A percentile compares a stretch with the other conserved stretches of the same genome.
phyloP scores from a whole-genome alignment of 1,140 invertebrate genomes.

The Harlomillsia oculata region DNA sequence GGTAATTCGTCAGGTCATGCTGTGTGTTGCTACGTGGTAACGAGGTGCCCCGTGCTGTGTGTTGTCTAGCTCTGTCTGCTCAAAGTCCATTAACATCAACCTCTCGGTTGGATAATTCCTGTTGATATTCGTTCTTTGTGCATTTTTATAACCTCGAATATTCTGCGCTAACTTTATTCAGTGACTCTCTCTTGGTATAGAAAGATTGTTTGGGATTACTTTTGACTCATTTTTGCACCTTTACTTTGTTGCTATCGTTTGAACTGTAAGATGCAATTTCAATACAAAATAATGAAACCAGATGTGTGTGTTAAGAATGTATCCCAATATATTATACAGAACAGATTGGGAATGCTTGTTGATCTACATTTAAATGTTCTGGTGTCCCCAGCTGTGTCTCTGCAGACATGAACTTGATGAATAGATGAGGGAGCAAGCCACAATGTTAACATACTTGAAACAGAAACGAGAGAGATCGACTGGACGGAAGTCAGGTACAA shows the following conservation, averaged over 20 bases:
- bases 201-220: too few relatives aligned
- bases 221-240: too few relatives aligned
- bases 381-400: constrained; percentile 30
- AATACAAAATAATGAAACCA: too few relatives aligned
- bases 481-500: background rate
- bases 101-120: too few relatives aligned
- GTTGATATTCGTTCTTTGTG: background rate
- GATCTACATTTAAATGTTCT: constrained; percentile 19
- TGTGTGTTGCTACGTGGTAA: constrained; percentile 31
- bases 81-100: too few relatives aligned
- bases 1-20: constrained; percentile 31
- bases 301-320: too few relatives aligned
- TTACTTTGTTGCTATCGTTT: too few relatives aligned
- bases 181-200: background rate
- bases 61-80: background rate
- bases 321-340: too few relatives aligned
- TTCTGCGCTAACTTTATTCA: background rate
- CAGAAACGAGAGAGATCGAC: constrained; percentile 6
- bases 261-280: too few relatives aligned
- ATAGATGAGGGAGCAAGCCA: constrained; percentile 24
- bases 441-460: constrained; percentile 12
- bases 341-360: background rate
- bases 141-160: constrained; percentile 5
- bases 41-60: constrained; percentile 20
- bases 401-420: constrained; percentile 18